Base-by-base conservation (phyloP, 2,888 invertebrate species). In the Quadriops clusia region DNA sequence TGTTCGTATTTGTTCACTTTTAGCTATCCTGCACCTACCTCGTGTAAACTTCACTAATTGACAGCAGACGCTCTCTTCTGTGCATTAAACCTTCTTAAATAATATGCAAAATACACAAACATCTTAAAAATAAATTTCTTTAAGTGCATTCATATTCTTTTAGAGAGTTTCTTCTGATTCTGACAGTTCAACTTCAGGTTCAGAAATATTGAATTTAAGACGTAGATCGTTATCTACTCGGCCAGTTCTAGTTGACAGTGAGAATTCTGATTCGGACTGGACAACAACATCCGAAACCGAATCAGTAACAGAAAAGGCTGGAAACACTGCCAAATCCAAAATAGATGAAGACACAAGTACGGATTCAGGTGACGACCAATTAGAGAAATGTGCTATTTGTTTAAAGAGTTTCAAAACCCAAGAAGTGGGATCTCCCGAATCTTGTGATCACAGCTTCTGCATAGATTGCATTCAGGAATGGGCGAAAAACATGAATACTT, bases 401-500 rank as follows among this genome's bases (percentile, higher is more conserved):
- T 63, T 93, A 24, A 60, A 81, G 41, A 70, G 78, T 27, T 82
- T 90, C 50, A 65, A 64, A 28, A 67, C 70, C 17, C 87, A 90
- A 59, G 77, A 85, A 60, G 70, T 91, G 30, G 93, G 86, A 4
- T 79, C 74, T 14, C 94, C 93, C 1, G 78, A 83, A 49, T 71
- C 72, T 12, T 94, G 93, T 61, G 85, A 87, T 43, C 94, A 94
- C 54, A 69, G 72, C 34, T 94, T 91, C 60, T 94, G 94, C 57
- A 68, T 84, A 20, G 79, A 82, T 43, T 94, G 94, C 58, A 79
- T 94, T 39, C 72, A 78, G 29, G 89, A 91, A 56, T 94, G 94
- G 94, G 78, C 90, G n/a, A 85, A 79, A 68, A 90, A 85, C 65
- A 81, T 89, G 23, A 90, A 90, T 53, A 93, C 93, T 2, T 95